These are phyloP conservation scores for Pandemis corylana DNA, from an alignment of 2,888 invertebrate species.

Conservation along the genomic window DNA sequence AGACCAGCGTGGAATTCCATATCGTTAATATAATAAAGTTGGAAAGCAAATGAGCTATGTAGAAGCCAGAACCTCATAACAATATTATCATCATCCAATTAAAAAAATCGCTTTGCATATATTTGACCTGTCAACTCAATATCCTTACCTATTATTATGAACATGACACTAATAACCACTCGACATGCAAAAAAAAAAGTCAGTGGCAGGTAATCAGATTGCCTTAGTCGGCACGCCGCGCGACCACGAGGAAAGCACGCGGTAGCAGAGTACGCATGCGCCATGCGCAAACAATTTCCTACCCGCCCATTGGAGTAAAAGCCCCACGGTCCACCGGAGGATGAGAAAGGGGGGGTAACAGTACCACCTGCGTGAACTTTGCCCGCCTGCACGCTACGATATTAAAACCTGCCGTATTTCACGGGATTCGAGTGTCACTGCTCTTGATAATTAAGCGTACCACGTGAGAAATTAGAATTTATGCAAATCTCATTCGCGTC, in stretches of 20 bases:
- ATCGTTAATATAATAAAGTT: not conserved
- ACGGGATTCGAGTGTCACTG: conserved; percentile 67
- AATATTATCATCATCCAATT: not conserved
- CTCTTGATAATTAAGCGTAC: conserved; percentile 62
- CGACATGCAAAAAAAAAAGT: conserved; percentile 22
- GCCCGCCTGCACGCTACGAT: conserved; percentile 60
- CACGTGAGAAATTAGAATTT: conserved; percentile 40
- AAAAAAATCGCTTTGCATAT: not conserved
- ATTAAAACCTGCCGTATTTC: conserved; percentile 76
- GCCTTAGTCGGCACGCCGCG: conserved; percentile 47
- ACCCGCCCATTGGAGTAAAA: conserved; percentile 32
- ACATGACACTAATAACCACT: not conserved
- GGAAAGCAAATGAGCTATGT: not conserved
- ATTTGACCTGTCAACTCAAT: not conserved
- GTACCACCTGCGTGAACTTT: conserved; percentile 57
- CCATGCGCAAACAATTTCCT: conserved; percentile 45
- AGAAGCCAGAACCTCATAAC: no score
- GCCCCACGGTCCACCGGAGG: conserved; percentile 25
- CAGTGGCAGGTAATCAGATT: conserved; percentile 43
- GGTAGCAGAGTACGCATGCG: conserved; percentile 77
- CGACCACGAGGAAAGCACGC: conserved; percentile 77
- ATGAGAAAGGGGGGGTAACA: conserved; percentile 38
- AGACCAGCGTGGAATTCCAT: no score
- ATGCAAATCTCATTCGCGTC: conserved; percentile 33
- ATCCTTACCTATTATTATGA: not conserved